Conservation (phyloP, 2,113 vertebrate genomes). For the Chamaetylas fuelleborni region DNA sequence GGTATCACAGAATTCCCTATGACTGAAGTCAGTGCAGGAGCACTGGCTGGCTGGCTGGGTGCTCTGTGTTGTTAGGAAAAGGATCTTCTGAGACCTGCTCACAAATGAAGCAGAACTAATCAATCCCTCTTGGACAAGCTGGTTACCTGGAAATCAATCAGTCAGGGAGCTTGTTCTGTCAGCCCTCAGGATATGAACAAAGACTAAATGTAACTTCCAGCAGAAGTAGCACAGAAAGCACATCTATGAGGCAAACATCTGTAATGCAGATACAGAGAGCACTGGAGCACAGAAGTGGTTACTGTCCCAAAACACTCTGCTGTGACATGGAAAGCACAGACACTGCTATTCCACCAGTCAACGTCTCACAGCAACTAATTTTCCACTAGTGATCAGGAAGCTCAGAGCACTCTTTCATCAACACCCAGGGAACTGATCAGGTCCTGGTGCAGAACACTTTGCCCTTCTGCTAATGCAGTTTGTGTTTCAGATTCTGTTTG, state of each 20-base stretch:
- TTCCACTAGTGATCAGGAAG: neutral
- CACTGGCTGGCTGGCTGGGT: neutral
- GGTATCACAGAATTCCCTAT: neutral
- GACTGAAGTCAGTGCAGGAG: neutral
- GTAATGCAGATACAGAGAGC: neutral
- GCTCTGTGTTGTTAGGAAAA: neutral
- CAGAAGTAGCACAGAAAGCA: neutral
- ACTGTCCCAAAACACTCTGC: neutral
- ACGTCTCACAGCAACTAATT: neutral
- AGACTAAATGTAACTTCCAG: neutral
- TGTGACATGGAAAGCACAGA: neutral
- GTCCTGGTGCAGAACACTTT: neutral
- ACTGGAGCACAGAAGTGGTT: neutral
- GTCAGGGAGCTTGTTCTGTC: neutral
- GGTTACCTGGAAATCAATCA: neutral
- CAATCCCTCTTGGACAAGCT: neutral
- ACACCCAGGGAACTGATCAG: neutral
- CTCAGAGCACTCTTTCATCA: neutral
- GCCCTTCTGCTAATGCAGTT: constrained; percentile 26
- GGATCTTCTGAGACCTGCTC: neutral
- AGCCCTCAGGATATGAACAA: neutral
- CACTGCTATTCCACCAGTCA: neutral
- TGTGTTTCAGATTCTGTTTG: constrained; percentile 40
- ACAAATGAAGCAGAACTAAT: neutral
- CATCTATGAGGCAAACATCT: neutral